Conservation (phyloP, 2,888 invertebrate genomes). For the Lasioglossum marginatum region DNA sequence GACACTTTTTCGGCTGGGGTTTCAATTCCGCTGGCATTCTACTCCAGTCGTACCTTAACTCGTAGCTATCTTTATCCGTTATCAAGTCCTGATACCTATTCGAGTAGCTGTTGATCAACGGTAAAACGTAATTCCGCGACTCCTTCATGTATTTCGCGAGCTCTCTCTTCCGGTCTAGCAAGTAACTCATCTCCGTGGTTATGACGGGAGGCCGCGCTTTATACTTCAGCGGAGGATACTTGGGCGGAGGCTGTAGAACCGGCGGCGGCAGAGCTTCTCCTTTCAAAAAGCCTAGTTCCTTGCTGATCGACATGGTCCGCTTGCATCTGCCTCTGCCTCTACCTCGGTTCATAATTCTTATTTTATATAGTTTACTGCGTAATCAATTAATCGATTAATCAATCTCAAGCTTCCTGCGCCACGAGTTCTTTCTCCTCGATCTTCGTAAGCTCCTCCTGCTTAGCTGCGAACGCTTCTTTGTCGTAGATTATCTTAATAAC, state of each 20-base stretch:
- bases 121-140: constrained; percentile 86
- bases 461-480: no score
- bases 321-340: constrained; percentile 82
- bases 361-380: background rate
- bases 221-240: constrained; percentile 84
- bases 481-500: constrained; percentile 99
- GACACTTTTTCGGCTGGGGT: constrained; percentile 68
- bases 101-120: constrained; percentile 76
- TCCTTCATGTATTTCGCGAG: constrained; percentile 90
- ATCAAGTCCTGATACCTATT: constrained; percentile 78
- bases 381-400: no score
- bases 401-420: constrained; percentile 75
- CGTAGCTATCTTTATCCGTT: constrained; percentile 72
- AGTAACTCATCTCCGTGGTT: constrained; percentile 87
- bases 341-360: constrained; percentile 82
- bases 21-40: constrained; percentile 79
- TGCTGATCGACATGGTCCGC: constrained; percentile 79
- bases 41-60: constrained; percentile 77
- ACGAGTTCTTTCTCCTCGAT: no score
- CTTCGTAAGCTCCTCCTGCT: no score
- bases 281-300: constrained; percentile 81
- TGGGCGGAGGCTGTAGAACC: constrained; percentile 83
- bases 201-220: constrained; percentile 83
- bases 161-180: constrained; percentile 90
- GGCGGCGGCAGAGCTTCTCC: constrained; percentile 82